Percentiles rank a stretch among this genome's conserved stretches.
These are phyloP conservation scores for Panagrolaimus sp. DNA, from an alignment of 1,140 invertebrate species.

Conservation along the genomic window DNA sequence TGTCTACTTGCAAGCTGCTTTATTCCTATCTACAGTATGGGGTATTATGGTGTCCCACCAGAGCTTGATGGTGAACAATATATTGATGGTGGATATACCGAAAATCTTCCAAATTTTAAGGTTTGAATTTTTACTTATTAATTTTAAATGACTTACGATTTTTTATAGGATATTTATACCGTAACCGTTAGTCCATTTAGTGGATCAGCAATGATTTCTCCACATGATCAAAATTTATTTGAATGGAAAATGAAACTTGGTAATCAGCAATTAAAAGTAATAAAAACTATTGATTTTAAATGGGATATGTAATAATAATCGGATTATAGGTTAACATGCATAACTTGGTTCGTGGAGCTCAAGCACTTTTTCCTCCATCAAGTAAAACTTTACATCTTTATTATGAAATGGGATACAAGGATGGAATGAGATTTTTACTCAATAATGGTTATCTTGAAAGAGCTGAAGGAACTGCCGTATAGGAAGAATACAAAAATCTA, in stretches of 20 bases:
- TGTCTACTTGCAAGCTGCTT: conserved; percentile 61
- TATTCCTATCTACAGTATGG: conserved; percentile 61
- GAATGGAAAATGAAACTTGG: conserved; percentile 48
- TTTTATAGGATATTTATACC: conserved; percentile 60
- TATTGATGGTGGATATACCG: background rate
- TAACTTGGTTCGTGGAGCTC: conserved; percentile 59
- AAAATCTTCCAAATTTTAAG: background rate
- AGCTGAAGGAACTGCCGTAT: conserved; percentile 41
- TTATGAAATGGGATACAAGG: conserved; percentile 59
- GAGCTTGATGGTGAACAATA: conserved; percentile 57
- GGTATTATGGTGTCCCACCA: conserved; percentile 51
- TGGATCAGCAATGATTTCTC: conserved; percentile 42
- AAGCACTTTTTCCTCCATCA: conserved; percentile 61
- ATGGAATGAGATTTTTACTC: conserved; percentile 60
- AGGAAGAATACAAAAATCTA: background rate
- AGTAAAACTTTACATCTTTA: conserved; percentile 54
- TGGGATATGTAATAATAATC: conserved; percentile 20
- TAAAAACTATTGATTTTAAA: too few relatives aligned
- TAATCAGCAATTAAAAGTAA: conserved; percentile 44
- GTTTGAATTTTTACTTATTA: background rate
- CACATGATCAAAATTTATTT: conserved; percentile 54
- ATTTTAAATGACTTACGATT: conserved; percentile 19
- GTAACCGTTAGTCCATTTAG: conserved; percentile 61
- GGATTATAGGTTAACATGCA: conserved; percentile 59
- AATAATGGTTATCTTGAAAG: conserved; percentile 57